phyloP scores from a whole-genome alignment of 2,888 invertebrate species.

The Napeogenes sylphis region DNA sequence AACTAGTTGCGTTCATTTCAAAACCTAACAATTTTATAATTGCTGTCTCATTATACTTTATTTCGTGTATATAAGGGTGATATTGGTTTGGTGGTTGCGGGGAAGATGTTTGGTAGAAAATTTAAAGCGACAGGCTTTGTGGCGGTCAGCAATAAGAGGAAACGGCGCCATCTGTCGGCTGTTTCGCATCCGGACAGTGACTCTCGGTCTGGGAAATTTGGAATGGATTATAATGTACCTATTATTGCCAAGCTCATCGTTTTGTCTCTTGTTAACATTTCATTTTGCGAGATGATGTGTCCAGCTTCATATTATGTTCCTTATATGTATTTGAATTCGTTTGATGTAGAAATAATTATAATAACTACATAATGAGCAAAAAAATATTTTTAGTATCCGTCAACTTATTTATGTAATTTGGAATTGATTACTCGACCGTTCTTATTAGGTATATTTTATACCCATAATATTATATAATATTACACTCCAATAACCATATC shows the following conservation, averaged over 20 bases:
- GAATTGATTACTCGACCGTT: too few relatives aligned
- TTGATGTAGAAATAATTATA: too few relatives aligned
- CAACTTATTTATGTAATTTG: too few relatives aligned
- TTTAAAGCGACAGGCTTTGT: constrained; percentile 62
- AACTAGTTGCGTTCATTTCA: constrained; percentile 67
- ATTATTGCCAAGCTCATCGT: constrained; percentile 42
- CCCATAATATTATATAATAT: too few relatives aligned
- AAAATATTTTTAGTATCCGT: too few relatives aligned
- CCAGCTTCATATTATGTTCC: not conserved
- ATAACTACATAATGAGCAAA: too few relatives aligned
- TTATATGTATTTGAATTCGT: too few relatives aligned
- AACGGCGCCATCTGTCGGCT: constrained; percentile 63
- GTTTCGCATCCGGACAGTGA: constrained; percentile 47
- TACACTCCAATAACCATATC: too few relatives aligned
- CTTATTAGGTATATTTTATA: too few relatives aligned
- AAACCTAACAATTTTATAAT: constrained; percentile 38
- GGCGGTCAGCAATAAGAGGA: constrained; percentile 73
- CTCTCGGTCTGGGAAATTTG: constrained; percentile 63
- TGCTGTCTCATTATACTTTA: constrained; percentile 31
- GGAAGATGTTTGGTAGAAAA: constrained; percentile 34
- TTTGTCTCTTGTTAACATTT: constrained; percentile 24
- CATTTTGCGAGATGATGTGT: constrained; percentile 14
- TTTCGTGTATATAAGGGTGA: constrained; percentile 30
- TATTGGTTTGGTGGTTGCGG: constrained; percentile 24
- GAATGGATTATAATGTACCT: constrained; percentile 60